Conservation (phyloP, 2,888 invertebrate species). For the Amblyteles armatorius region DNA sequence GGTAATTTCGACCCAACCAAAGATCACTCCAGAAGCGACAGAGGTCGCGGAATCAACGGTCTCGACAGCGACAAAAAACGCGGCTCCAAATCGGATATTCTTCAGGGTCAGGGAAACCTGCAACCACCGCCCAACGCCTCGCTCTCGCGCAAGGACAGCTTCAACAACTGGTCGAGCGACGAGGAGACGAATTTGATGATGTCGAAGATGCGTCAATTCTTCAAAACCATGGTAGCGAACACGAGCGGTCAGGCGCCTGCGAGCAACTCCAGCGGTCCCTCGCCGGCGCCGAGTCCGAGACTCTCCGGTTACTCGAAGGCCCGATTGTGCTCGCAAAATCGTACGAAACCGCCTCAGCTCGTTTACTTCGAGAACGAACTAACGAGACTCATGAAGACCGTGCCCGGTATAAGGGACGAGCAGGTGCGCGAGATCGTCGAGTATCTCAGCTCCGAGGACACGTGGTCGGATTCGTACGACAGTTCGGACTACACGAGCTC, state of each 20-base stretch:
- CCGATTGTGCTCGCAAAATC: constrained; percentile 84
- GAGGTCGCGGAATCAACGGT: constrained; percentile 50
- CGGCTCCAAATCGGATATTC: constrained; percentile 52
- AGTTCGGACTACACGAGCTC: constrained; percentile 96
- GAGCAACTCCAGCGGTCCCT: constrained; percentile 77
- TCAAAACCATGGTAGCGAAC: constrained; percentile 94
- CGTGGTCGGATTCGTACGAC: constrained; percentile 97
- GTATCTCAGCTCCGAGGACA: constrained; percentile 96
- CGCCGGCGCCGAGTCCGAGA: constrained; percentile 86
- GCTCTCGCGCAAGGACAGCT: constrained; percentile 93
- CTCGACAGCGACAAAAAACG: constrained; percentile 49
- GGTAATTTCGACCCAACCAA: constrained; percentile 60
- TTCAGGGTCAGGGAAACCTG: constrained; percentile 77
- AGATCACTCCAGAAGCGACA: constrained; percentile 60
- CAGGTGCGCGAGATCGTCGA: constrained; percentile 97
- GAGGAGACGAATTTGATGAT: constrained; percentile 98
- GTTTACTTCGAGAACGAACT: constrained; percentile 96
- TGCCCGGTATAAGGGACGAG: constrained; percentile 95
- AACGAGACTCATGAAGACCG: constrained; percentile 96
- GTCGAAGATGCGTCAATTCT: constrained; percentile 97
- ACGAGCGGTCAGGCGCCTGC: constrained; percentile 82
- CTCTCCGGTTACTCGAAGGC: constrained; percentile 77
- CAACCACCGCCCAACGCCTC: constrained; percentile 86
- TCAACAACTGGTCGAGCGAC: constrained; percentile 97
- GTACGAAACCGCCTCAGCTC: constrained; percentile 93